Conservation (phyloP, 53 echinoderm and acorn worm species). For the Actinopyga echinites region DNA sequence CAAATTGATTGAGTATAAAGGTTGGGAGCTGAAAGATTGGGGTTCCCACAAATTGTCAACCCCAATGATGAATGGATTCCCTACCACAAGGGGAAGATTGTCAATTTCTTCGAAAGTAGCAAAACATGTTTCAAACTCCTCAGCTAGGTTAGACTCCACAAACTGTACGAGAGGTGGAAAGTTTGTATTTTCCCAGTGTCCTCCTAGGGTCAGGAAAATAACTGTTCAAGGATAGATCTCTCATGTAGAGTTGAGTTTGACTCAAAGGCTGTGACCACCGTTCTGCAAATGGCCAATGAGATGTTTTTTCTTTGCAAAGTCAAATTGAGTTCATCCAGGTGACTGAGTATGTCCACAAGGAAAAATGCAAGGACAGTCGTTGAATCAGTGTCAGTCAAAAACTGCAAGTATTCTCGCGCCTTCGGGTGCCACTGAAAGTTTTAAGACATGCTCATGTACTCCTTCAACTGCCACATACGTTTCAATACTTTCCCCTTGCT, state of each 20-base stretch:
- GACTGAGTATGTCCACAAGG: constrained; percentile 25
- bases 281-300: too few species aligned
- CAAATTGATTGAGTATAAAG: constrained; percentile 30
- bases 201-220: constrained; percentile 26
- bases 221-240: too few species aligned
- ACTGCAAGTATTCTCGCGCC: constrained; percentile 23
- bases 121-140: constrained; percentile 27
- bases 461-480: constrained; percentile 17
- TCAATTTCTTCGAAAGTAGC: constrained; percentile 28
- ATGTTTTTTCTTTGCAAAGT: too few species aligned
- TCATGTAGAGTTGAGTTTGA: too few species aligned
- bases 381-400: constrained; percentile 7
- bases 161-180: constrained; percentile 17
- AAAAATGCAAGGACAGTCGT: constrained; percentile 24
- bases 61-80: constrained; percentile 21
- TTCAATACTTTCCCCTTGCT: constrained; percentile 36
- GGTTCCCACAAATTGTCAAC: constrained; percentile 22
- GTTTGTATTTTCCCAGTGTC: neutral
- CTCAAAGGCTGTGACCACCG: too few species aligned
- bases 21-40: constrained; percentile 15
- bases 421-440: constrained; percentile 1
- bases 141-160: constrained; percentile 25
- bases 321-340: constrained; percentile 29
- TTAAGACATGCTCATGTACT: constrained; percentile 13
- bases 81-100: constrained; percentile 22